Evolutionary conservation across 2,888 invertebrate species (phyloP).

Genomic region (Heteromyza rotundicornis): DNA sequence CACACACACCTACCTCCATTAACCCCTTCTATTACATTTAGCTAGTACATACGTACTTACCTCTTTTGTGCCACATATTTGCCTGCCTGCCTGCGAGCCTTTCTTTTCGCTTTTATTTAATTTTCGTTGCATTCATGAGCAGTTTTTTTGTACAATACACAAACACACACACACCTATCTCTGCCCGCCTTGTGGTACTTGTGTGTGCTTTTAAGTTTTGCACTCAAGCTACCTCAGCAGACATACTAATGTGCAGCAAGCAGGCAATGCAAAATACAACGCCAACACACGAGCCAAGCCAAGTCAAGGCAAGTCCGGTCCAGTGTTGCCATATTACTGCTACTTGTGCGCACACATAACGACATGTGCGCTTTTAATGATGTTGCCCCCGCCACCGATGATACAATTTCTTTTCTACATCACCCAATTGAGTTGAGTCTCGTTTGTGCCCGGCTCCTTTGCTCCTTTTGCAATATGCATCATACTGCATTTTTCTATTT

Average conservation of each 20-base stretch:
- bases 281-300: too few relatives aligned
- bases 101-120: slow-evolving; percentile 8
- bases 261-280: neutral
- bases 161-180: too few relatives aligned
- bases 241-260: neutral
- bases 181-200: neutral
- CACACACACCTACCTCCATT: too few relatives aligned
- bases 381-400: too few relatives aligned
- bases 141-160: neutral
- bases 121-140: slow-evolving; percentile 12
- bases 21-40: too few relatives aligned
- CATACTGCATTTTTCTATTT: slow-evolving; percentile 20
- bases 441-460: neutral
- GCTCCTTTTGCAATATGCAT: slow-evolving; percentile 10
- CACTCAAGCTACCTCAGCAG: neutral
- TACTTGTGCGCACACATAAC: too few relatives aligned
- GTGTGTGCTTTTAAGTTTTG: slow-evolving; percentile 6
- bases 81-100: too few relatives aligned
- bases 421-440: neutral
- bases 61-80: neutral
- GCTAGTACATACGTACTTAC: neutral
- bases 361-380: slow-evolving; percentile 13
- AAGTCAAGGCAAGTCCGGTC: neutral
- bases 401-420: too few relatives aligned
- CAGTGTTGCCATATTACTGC: slow-evolving; percentile 1